Conservation (phyloP, 2,797 vertebrate genomes). For the Sylvilagus floridanus region DNA sequence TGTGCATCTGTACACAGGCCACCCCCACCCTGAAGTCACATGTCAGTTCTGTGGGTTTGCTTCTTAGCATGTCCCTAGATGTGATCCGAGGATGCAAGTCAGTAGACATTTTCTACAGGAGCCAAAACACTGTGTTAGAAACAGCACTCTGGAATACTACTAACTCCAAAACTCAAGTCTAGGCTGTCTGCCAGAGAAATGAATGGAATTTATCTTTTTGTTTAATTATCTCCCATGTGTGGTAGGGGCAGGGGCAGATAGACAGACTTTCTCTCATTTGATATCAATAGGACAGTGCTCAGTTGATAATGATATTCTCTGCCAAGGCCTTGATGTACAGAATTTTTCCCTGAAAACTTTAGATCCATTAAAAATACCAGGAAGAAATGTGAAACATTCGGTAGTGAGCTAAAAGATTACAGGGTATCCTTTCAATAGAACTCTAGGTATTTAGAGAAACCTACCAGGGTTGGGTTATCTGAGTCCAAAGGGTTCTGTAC, state of each 20-base stretch:
- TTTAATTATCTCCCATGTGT: background rate
- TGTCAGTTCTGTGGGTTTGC: background rate
- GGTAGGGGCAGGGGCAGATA: background rate
- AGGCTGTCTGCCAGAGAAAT: conserved; percentile 1
- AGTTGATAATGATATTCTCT: background rate
- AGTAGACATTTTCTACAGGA: background rate
- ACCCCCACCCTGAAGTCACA: background rate
- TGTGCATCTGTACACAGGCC: background rate
- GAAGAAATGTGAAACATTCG: conserved; percentile 29
- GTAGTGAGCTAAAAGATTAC: background rate
- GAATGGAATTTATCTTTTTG: background rate
- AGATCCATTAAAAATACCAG: conserved; percentile 30
- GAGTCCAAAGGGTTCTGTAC: background rate
- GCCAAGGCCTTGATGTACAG: background rate
- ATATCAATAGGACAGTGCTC: background rate
- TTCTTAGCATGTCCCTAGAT: background rate
- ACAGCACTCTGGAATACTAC: background rate
- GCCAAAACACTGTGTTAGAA: background rate
- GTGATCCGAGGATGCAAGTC: background rate
- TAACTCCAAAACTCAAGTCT: background rate
- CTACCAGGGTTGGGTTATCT: background rate
- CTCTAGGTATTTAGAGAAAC: background rate
- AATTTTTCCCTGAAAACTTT: conserved; percentile 23
- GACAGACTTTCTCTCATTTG: background rate
- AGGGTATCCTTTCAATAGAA: conserved; percentile 5